Evolutionary conservation across 1,140 invertebrate genomes (phyloP).

Genomic region (Neotoxoptera formosana): DNA sequence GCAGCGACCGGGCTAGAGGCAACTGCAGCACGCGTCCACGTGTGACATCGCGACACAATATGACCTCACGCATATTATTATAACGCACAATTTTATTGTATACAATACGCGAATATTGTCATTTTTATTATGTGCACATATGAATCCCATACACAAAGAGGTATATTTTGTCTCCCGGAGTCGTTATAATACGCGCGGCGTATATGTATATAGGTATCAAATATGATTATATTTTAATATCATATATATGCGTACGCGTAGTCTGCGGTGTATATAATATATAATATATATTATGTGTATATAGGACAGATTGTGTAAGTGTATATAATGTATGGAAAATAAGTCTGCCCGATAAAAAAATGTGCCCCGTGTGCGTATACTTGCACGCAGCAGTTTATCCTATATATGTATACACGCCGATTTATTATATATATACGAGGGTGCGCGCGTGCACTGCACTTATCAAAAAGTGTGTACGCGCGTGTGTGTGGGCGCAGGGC

Average conservation of each 20-base stretch:
- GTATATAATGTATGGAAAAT: background rate
- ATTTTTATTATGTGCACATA: background rate
- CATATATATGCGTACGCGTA: background rate
- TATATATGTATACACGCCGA: background rate
- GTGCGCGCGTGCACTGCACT: too few relatives aligned
- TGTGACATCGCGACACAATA: background rate
- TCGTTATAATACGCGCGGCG: too few relatives aligned
- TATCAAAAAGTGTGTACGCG: background rate
- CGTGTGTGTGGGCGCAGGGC: too few relatives aligned
- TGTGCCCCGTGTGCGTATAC: background rate
- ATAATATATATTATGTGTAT: too few relatives aligned
- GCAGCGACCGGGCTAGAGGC: background rate
- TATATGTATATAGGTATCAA: background rate
- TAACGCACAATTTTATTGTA: too few relatives aligned
- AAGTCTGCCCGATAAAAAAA: background rate
- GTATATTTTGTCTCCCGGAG: background rate
- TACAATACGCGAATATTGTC: background rate
- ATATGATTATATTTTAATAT: background rate
- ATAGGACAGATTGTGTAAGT: background rate
- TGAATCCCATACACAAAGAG: background rate
- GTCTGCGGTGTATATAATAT: background rate
- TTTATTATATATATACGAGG: background rate
- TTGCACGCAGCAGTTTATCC: background rate
- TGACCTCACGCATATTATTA: background rate
- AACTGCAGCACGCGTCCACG: background rate